phyloP scores from a whole-genome alignment of 2,113 vertebrate species.

The Casuarius casuarius region DNA sequence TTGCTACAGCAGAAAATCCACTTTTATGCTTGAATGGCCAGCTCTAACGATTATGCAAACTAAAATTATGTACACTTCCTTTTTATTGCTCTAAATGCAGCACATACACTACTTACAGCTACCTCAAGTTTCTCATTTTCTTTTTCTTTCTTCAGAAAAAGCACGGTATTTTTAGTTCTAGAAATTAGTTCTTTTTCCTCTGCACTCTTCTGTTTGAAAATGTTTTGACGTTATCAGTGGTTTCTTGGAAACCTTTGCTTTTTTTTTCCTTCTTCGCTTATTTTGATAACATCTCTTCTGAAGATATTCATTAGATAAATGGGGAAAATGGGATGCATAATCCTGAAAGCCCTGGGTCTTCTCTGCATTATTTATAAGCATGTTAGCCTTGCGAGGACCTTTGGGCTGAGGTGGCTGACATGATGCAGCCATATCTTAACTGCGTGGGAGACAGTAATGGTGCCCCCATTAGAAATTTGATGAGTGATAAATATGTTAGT shows the following conservation, averaged over 20 bases:
- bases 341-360: not conserved
- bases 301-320: not conserved
- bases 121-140: not conserved
- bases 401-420: not conserved
- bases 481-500: not conserved
- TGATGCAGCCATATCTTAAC: not conserved
- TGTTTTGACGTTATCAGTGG: not conserved
- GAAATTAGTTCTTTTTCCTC: not conserved
- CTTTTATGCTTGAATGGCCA: conserved; percentile 67
- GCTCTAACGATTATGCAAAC: conserved; percentile 62
- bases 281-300: not conserved
- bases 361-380: not conserved
- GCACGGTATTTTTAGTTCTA: not conserved
- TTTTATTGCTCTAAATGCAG: conserved; percentile 39
- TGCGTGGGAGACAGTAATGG: not conserved
- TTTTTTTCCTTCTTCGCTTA: not conserved
- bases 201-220: not conserved
- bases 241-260: not conserved
- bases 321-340: not conserved
- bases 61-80: conserved; percentile 26
- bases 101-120: not conserved
- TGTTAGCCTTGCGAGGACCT: not conserved
- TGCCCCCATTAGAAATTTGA: not conserved
- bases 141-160: not conserved
- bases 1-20: conserved; percentile 69